These are phyloP conservation scores for Arctia plantaginis DNA, from an alignment of 2,888 invertebrate genomes.

Conservation along the genomic window DNA sequence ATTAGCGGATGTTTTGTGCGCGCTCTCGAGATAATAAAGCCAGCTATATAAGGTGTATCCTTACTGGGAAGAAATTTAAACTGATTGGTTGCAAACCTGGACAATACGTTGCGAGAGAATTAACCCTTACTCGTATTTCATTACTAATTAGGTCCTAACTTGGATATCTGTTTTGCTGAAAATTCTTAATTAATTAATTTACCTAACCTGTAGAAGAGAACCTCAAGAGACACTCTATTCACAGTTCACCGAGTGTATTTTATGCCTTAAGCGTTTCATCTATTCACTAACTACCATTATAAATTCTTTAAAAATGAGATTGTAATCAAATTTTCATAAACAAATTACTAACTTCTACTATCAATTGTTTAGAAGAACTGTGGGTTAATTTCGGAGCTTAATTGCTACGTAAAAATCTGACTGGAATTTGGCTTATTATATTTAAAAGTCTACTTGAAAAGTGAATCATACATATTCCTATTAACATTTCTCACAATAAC, in stretches of 20 bases:
- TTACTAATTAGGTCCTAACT: conserved; percentile 79
- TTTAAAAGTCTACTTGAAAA: not conserved
- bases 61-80: conserved; percentile 79
- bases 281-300: not conserved
- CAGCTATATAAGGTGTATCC: conserved; percentile 69
- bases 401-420: not conserved
- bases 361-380: not conserved
- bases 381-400: not conserved
- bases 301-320: not conserved
- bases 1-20: conserved; percentile 75
- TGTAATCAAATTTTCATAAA: not conserved
- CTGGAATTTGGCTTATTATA: not conserved
- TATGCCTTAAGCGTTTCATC: not conserved
- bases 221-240: not conserved
- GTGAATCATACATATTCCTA: not conserved
- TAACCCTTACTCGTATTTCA: conserved; percentile 64
- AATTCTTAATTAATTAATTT: conserved; percentile 49
- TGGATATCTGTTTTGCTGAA: conserved; percentile 57
- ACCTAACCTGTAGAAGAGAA: conserved; percentile 26
- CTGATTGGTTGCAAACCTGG: conserved; percentile 77
- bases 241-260: not conserved
- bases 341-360: not conserved
- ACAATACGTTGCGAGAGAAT: conserved; percentile 76
- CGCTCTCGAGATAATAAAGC: conserved; percentile 65
- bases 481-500: not conserved